phyloP scores from a whole-genome alignment of 2,888 invertebrate genomes.

The Pantelozetes paolii region DNA sequence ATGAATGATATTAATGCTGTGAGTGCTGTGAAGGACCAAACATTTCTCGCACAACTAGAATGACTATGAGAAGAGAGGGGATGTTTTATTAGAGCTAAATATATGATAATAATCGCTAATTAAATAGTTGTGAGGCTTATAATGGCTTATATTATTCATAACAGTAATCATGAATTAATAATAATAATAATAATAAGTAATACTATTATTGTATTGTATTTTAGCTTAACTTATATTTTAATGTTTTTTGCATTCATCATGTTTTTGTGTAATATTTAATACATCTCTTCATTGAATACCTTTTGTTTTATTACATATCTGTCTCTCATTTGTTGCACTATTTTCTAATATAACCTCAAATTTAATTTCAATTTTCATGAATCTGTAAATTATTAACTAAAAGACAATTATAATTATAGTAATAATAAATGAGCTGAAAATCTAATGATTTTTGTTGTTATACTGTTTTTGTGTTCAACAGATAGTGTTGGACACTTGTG shows the following conservation, averaged over 20 bases:
- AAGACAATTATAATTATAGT: neutral
- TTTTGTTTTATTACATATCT: neutral
- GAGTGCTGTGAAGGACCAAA: neutral
- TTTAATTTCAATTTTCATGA: neutral
- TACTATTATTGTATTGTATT: conserved; percentile 4
- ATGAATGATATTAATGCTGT: neutral
- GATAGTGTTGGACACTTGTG: no score
- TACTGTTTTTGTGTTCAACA: neutral
- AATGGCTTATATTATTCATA: neutral
- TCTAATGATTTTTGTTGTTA: neutral
- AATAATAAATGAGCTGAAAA: conserved; percentile 28
- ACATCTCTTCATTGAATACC: neutral
- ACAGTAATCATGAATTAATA: neutral
- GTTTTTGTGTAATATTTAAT: conserved; percentile 4
- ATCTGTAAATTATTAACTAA: conserved; percentile 25
- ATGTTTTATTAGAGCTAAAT: neutral
- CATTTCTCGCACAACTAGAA: conserved; percentile 13
- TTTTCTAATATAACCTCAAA: conserved; percentile 7
- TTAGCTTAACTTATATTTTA: conserved; percentile 18
- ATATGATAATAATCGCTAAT: conserved; percentile 16
- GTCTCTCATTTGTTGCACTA: conserved; percentile 11
- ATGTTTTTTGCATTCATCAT: conserved; percentile 2
- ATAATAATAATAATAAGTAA: neutral
- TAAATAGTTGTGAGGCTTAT: conserved; percentile 10
- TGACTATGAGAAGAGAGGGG: neutral